Base-by-base conservation (phyloP, 2,888 invertebrate species). In the Chrysodeixis includens region DNA sequence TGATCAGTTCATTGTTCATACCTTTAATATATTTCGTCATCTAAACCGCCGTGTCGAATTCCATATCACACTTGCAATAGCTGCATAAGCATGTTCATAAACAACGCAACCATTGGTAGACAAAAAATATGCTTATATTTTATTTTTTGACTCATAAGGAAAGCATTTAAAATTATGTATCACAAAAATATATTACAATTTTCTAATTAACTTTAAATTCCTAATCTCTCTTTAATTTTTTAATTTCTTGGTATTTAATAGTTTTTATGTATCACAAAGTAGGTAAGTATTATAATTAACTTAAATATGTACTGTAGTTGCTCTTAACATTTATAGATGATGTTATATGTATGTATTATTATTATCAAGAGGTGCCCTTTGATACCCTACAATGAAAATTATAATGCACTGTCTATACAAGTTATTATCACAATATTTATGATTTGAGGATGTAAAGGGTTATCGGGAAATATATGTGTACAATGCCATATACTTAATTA, bases 391-490 rank as follows among this genome's bases (percentile, higher is more conserved):
- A 58, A 71, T 65, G 51, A 56, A 71, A 66, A 62, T 54, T 44
- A 56, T 51, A 56, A 56, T 35, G 20, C 46, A 66, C 52, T 20
- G 53, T 55, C 59, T 66, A 49, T 66, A 56, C 30, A 72, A 54
- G 54, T 51, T 60, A 61, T 71, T 76, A 76, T 71, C 80, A 66
- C 9, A 63, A 8, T 58, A 52, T 26, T 70, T 51, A 55, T 74
- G 71, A 46, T 74, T 26, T 69, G 56, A 68, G 57, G 30, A 62
- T 62, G 46, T 57, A 8, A 56, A 52, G 60, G 73, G 77, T 74
- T 72, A 74, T 74, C 77, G 66, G 59, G 57, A 57, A 57, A 54
- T 60, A 60, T 66, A 77, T 72, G 22, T 52, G 30, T 30, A 8
- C 30, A 35, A 20, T 49, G 22, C 22, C 14, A 16, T 20, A 6